phyloP scores from a whole-genome alignment of 2,113 vertebrate species.

The Dipodomys ordii region DNA sequence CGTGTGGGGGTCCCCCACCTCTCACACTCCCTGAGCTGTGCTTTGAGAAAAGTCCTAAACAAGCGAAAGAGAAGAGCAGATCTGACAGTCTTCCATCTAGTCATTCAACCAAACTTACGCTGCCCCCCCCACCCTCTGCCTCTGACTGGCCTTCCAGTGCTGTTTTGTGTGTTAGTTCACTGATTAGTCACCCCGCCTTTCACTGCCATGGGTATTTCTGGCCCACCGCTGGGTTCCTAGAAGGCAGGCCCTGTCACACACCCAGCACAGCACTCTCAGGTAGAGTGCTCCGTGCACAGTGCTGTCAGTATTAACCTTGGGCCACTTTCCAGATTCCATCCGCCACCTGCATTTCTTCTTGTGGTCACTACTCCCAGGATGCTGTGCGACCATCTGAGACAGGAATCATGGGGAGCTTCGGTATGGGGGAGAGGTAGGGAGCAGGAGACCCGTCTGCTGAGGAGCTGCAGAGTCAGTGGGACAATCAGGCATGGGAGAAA shows the following conservation, averaged over 20 bases:
- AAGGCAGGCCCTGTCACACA: background rate
- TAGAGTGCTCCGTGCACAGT: rapidly evolving
- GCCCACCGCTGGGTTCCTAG: background rate
- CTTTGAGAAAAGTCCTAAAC: background rate
- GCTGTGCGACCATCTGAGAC: background rate
- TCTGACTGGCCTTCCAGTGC: background rate
- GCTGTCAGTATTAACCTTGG: rapidly evolving
- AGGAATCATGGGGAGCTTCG: background rate
- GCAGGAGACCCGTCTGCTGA: background rate
- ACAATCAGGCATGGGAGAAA: rapidly evolving
- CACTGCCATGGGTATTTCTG: rapidly evolving
- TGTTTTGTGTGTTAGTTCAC: rapidly evolving
- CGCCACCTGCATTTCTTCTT: background rate
- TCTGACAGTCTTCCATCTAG: rapidly evolving
- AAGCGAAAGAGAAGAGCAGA: background rate
- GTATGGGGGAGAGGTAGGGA: background rate
- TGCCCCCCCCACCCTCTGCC: too few relatives aligned
- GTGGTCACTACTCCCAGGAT: background rate
- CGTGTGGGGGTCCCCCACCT: rapidly evolving
- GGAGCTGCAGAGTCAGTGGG: rapidly evolving
- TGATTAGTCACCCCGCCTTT: rapidly evolving
- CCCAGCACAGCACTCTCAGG: rapidly evolving
- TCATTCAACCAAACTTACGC: rapidly evolving
- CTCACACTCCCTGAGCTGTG: too few relatives aligned
- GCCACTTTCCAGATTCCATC: rapidly evolving